Conservation (phyloP, 1,140 invertebrate genomes). For the Centruroides vittatus region DNA sequence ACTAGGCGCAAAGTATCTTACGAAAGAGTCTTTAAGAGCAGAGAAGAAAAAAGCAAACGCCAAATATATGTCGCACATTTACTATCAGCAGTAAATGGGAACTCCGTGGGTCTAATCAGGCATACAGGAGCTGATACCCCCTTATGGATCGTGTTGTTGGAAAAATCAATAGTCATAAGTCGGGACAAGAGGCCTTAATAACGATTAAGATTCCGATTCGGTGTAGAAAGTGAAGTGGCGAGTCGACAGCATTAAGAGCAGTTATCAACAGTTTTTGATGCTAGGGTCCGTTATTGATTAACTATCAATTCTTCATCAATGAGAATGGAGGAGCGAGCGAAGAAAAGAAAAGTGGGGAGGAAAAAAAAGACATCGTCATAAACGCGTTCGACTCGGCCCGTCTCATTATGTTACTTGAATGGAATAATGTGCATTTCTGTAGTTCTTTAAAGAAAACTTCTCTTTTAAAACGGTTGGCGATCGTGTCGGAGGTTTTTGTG, state of each 20-base stretch:
- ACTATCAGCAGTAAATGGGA: too few species aligned
- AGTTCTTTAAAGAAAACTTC: slow-evolving; percentile 1
- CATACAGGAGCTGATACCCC: too few species aligned
- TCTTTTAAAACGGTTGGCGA: not conserved
- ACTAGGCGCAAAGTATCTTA: too few species aligned
- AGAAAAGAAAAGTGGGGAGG: not conserved
- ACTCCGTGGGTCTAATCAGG: too few species aligned
- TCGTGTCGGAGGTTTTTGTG: not conserved
- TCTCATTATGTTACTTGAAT: slow-evolving; percentile 4
- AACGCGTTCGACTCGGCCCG: not conserved
- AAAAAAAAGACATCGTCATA: not conserved
- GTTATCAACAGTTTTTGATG: slow-evolving; percentile 14
- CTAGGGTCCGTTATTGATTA: slow-evolving; percentile 7
- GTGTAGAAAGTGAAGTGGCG: too few species aligned
- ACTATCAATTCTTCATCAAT: slow-evolving; percentile 17
- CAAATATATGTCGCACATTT: too few species aligned
- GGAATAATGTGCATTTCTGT: slow-evolving; percentile 12
- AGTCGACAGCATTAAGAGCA: slow-evolving; percentile 7
- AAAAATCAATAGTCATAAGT: slow-evolving; percentile 14
- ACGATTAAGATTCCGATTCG: slow-evolving; percentile 10
- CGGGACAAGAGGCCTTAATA: slow-evolving; percentile 8
- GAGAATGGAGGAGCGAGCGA: not conserved
- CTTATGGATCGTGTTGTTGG: too few species aligned
- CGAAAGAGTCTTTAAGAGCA: too few species aligned
- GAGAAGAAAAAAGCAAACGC: too few species aligned